phyloP scores from a whole-genome alignment of 2,797 vertebrate genomes.

The Tarsius wallacei region DNA sequence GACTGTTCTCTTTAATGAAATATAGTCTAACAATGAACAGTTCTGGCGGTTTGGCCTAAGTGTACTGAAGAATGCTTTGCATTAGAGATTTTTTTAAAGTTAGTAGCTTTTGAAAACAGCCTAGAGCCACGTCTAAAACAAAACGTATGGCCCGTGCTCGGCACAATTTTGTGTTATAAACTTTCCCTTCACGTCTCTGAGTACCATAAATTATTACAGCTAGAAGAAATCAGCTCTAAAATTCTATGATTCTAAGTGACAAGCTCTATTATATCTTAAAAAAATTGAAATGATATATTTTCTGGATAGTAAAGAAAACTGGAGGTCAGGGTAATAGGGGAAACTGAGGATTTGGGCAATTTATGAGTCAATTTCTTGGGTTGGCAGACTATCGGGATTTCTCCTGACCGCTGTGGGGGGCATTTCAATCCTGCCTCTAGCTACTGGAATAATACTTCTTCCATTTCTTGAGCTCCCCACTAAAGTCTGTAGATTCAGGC shows the following conservation, averaged over 20 bases:
- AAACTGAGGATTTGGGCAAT: slow-evolving; percentile 81
- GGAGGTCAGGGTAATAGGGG: slow-evolving; percentile 69
- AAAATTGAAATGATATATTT: slow-evolving; percentile 71
- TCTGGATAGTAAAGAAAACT: slow-evolving; percentile 62
- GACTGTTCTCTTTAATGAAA: slow-evolving; percentile 4
- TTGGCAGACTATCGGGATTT: slow-evolving; percentile 60
- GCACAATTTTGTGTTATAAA: slow-evolving; percentile 74
- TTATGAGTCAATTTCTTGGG: slow-evolving; percentile 78
- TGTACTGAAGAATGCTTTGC: slow-evolving; percentile 62
- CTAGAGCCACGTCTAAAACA: slow-evolving; percentile 61
- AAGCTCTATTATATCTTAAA: slow-evolving; percentile 72
- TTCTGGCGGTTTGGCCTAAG: not conserved
- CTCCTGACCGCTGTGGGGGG: slow-evolving; percentile 23
- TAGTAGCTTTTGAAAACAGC: slow-evolving; percentile 75
- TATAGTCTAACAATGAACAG: not conserved
- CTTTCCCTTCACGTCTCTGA: slow-evolving; percentile 65
- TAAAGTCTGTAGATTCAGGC: slow-evolving; percentile 74
- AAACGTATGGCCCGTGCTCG: slow-evolving; percentile 64
- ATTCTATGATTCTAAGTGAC: slow-evolving; percentile 79
- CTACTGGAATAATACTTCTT: slow-evolving; percentile 61
- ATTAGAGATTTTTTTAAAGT: slow-evolving; percentile 65
- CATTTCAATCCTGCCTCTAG: slow-evolving; percentile 63
- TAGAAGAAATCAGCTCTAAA: slow-evolving; percentile 79
- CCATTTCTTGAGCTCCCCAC: slow-evolving; percentile 65
- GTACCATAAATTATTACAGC: slow-evolving; percentile 80